These are phyloP conservation scores for Ophioderma brevispina DNA, from an alignment of 35 echinoderm and acorn worm species.

Conservation along the genomic window DNA sequence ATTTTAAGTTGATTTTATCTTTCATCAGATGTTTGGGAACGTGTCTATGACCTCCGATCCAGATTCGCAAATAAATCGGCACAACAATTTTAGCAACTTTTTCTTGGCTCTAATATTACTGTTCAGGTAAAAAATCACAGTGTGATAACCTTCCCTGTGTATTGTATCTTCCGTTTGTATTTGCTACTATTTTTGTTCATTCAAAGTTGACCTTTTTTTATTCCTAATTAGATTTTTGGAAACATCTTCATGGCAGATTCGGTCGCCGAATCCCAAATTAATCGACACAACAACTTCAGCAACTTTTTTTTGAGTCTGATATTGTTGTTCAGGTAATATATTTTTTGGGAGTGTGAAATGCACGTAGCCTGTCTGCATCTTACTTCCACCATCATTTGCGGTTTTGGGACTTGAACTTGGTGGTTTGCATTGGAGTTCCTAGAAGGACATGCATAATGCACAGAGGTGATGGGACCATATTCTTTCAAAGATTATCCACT, in stretches of 20 bases:
- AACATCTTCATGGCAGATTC: conserved; percentile 45
- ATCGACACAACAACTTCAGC: conserved; percentile 89
- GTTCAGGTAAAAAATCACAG: conserved; percentile 71
- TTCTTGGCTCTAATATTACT: conserved; percentile 65
- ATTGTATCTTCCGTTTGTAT: neutral
- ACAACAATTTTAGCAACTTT: conserved; percentile 86
- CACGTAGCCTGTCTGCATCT: neutral
- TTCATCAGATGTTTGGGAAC: conserved; percentile 77
- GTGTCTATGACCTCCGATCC: conserved; percentile 8
- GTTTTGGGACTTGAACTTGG: no score
- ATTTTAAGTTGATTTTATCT: neutral
- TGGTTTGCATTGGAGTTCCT: no score
- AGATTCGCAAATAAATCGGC: conserved; percentile 56
- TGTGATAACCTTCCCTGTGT: neutral
- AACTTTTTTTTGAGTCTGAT: conserved; percentile 71
- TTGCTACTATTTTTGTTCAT: neutral
- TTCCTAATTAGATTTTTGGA: conserved; percentile 75
- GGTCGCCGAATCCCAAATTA: conserved; percentile 45
- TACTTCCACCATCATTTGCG: neutral
- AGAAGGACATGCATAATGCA: neutral
- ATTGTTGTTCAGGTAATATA: conserved; percentile 91
- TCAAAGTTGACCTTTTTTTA: neutral
- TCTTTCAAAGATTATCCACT: neutral
- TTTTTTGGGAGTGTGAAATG: neutral
- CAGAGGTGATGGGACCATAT: neutral